Conservation (phyloP, 2,888 invertebrate genomes). For the Pimpla rufipes region DNA sequence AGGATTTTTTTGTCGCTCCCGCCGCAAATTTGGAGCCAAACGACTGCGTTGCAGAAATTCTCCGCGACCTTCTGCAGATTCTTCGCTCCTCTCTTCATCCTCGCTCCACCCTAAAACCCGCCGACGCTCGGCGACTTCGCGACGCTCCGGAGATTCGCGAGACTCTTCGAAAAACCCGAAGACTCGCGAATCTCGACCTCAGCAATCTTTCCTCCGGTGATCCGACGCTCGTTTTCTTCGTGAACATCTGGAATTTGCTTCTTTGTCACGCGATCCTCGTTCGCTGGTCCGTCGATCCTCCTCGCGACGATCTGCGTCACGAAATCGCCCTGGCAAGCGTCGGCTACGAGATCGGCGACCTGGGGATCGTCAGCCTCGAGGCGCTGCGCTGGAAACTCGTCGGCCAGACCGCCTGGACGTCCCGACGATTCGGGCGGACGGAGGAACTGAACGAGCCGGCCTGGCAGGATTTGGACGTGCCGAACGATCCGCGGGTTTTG, state of each 20-base stretch:
- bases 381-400: conserved; percentile 80
- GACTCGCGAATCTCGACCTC: conserved; percentile 78
- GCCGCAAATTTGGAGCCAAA: conserved; percentile 77
- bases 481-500: conserved; percentile 80
- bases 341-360: conserved; percentile 83
- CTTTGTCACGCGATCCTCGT: conserved; percentile 81
- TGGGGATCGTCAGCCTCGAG: conserved; percentile 82
- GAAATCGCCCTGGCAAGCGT: conserved; percentile 77
- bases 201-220: conserved; percentile 81
- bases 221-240: conserved; percentile 82
- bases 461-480: conserved; percentile 82
- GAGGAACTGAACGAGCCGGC: conserved; percentile 82
- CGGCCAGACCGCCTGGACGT: conserved; percentile 71
- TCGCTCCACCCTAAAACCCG: conserved; percentile 61
- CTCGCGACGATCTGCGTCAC: conserved; percentile 75
- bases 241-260: conserved; percentile 84
- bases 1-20: no score
- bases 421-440: conserved; percentile 73
- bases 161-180: conserved; percentile 77
- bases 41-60: conserved; percentile 78
- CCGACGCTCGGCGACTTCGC: conserved; percentile 68
- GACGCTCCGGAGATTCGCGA: conserved; percentile 71
- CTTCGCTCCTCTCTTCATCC: conserved; percentile 66
- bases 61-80: conserved; percentile 76
- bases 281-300: conserved; percentile 78